Evolutionary conservation across 2,113 vertebrate species (phyloP).

Genomic region (Amblyornis subalaris): DNA sequence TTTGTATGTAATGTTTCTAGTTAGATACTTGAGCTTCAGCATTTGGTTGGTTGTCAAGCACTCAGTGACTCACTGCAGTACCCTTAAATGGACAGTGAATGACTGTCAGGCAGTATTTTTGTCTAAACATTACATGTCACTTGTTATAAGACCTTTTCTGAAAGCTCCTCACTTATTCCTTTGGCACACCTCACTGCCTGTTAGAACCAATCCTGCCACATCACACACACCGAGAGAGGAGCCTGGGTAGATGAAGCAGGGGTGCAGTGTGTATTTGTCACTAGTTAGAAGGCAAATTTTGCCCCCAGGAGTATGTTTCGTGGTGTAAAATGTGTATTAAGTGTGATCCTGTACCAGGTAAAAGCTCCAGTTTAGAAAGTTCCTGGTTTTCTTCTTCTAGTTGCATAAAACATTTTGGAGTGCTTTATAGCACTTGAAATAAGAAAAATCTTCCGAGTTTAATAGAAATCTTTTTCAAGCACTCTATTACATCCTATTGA

Average conservation of each 20-base stretch:
- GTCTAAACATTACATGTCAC: background rate
- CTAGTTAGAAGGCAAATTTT: background rate
- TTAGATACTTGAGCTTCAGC: background rate
- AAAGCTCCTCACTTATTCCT: background rate
- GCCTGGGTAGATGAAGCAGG: background rate
- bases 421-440: background rate
- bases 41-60: background rate
- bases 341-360: background rate
- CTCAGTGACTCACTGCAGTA: background rate
- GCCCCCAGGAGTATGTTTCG: background rate
- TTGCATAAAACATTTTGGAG: background rate
- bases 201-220: background rate
- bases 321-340: background rate
- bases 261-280: background rate
- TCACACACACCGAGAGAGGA: background rate
- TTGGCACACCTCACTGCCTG: conserved; percentile 11
- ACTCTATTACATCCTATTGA: background rate
- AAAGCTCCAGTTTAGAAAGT: background rate
- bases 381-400: background rate
- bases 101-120: conserved; percentile 43
- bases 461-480: background rate
- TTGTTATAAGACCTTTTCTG: conserved; percentile 15
- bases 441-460: background rate
- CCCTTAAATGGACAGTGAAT: conserved; percentile 21
- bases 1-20: background rate